Base-by-base conservation (phyloP, 1,140 invertebrate species). In the Platorchestia sp. region DNA sequence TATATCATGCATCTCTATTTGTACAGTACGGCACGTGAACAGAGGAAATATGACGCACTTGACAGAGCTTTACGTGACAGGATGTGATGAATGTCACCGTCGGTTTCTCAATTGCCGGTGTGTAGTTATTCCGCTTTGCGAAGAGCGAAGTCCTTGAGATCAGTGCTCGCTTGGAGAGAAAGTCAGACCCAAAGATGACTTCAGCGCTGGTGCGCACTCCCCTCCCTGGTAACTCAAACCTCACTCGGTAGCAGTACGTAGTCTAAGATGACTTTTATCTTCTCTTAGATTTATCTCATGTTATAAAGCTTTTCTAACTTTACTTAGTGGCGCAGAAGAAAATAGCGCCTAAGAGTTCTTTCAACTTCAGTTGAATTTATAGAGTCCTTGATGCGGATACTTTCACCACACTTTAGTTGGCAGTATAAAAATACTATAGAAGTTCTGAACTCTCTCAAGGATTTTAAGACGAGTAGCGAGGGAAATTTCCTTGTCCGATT, bases 111-210 rank as follows among this genome's bases (percentile, higher is more conserved):
- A 42, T 89, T 27, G 43, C 87, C 87, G 45, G 43, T 47, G 91
- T 45, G 43, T 42, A 45, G 43, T 7, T 45, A 47, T 47, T 10
- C 45, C 91, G 40, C 36, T 93, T 45, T 47, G 45, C 47, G 45
- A 47, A 90, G 87, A 45, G 91, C 45, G 43, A 44, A 93, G 91
- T 42, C 91, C 91, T 93, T 93, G 91, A 93, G 91, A 93, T 40
- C 43, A 93, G 91, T 47, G 91, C 41, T 45, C 45, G 43, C 91
- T 45, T 36, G 91, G 40, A 93, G 91, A 93, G 91, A 93, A 93
- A 93, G 91, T 93, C 36, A n/a, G 91, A 40, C 45, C n/a, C 41
- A 41, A 36, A 75, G 59, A 27, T 75, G 59, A 75, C 59, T 75
- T 75, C 36, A 75, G 59, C 59, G 7, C 10, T 75, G 36, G 59